A percentile compares a stretch with the other conserved stretches of the same genome.
phyloP scores from a whole-genome alignment of 2,797 vertebrate genomes.

The Salarias fasciatus region DNA sequence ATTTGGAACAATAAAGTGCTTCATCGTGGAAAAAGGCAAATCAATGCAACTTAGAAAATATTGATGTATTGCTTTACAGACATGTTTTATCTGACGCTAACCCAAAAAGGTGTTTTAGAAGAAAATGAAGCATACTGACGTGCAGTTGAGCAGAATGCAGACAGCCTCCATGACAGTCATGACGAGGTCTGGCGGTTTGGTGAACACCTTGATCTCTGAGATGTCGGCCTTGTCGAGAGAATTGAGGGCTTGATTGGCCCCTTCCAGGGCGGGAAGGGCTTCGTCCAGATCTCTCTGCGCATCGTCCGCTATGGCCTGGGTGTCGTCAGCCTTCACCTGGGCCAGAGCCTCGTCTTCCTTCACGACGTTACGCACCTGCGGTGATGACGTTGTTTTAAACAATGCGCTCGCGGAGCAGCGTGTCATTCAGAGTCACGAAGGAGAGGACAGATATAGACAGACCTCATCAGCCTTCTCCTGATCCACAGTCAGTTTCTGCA shows the following conservation, averaged over 20 bases:
- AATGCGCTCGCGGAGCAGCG: background rate
- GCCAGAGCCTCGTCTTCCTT: constrained; percentile 86
- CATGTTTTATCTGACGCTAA: background rate
- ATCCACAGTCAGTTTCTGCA: constrained; percentile 86
- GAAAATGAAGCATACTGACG: constrained; percentile 76
- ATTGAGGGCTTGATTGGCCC: constrained; percentile 85
- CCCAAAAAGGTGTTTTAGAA: background rate
- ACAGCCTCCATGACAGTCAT: constrained; percentile 91
- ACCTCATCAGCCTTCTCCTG: constrained; percentile 88
- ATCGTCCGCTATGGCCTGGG: constrained; percentile 87
- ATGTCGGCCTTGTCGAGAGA: constrained; percentile 90
- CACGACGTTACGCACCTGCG: constrained; percentile 83
- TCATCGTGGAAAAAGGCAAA: no score
- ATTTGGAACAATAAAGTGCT: no score
- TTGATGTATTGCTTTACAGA: no score
- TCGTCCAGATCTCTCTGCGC: constrained; percentile 87
- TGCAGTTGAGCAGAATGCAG: constrained; percentile 86
- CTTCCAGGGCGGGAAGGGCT: constrained; percentile 84
- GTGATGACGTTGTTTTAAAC: constrained; percentile 8
- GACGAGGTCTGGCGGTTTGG: constrained; percentile 88
- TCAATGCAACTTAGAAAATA: no score
- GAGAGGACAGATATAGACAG: background rate
- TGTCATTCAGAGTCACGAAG: background rate
- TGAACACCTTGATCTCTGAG: constrained; percentile 89
- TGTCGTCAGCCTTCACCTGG: constrained; percentile 87